phyloP scores from a whole-genome alignment of 2,113 vertebrate genomes.

The Brienomyrus brachyistius region DNA sequence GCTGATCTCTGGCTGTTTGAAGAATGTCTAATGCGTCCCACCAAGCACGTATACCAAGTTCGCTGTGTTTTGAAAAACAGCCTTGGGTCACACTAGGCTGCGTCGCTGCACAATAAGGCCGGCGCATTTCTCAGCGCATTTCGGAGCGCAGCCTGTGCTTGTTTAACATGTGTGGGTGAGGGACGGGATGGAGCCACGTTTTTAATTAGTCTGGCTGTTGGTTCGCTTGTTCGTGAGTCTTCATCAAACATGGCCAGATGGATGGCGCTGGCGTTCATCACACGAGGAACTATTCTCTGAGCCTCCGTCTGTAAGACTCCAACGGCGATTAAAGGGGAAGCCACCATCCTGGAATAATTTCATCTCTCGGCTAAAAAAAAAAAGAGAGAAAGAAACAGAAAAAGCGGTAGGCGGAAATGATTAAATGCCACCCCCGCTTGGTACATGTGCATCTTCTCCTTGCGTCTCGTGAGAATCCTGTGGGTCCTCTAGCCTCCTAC shows the following conservation, averaged over 20 bases:
- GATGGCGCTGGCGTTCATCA: constrained; percentile 1
- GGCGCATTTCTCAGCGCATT: not conserved
- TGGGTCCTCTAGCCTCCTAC: not conserved
- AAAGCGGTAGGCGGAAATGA: not conserved
- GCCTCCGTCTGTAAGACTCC: constrained; percentile 10
- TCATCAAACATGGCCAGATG: constrained; percentile 18
- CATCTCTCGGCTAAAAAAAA: not conserved
- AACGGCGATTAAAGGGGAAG: constrained; percentile 9
- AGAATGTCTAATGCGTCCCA: not conserved
- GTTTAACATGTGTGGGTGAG: not conserved
- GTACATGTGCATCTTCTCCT: not conserved
- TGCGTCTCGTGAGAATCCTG: not conserved
- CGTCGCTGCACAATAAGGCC: not conserved
- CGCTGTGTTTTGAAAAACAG: not conserved
- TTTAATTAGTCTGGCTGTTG: constrained; percentile 17
- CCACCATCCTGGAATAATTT: not conserved
- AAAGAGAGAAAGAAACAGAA: not conserved
- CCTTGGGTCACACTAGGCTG: not conserved
- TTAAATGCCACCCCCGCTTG: not conserved
- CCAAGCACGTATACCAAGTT: not conserved
- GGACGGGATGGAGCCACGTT: not conserved
- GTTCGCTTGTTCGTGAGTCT: not conserved
- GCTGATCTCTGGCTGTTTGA: not conserved
- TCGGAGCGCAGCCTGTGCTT: not conserved
- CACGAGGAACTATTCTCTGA: not conserved